These are phyloP conservation scores for Caracal caracal DNA, from an alignment of 2,113 vertebrate genomes.

Conservation along the genomic window DNA sequence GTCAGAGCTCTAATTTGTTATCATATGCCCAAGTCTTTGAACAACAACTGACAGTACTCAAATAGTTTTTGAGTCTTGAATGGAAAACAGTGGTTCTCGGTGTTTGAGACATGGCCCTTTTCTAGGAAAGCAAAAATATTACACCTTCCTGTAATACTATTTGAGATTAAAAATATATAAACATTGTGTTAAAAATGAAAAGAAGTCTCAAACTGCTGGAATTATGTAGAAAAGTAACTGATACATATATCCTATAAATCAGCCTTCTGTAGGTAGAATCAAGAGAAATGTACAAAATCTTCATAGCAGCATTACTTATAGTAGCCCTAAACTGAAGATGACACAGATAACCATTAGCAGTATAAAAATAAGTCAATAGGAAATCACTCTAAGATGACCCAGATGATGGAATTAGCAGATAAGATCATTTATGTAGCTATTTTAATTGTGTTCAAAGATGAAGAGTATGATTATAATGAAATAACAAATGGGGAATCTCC, in stretches of 20 bases:
- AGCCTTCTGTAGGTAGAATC: background rate
- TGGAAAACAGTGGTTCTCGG: background rate
- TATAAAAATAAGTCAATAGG: background rate
- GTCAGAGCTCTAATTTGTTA: background rate
- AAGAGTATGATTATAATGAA: background rate
- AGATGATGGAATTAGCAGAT: background rate
- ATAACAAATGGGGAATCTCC: background rate
- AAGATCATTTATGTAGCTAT: background rate
- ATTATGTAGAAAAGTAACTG: background rate
- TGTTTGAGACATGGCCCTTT: background rate
- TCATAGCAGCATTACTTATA: background rate
- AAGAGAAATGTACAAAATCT: background rate
- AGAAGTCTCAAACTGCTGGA: background rate
- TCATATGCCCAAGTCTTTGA: slow-evolving; percentile 6
- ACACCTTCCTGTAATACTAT: background rate
- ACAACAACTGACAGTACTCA: background rate
- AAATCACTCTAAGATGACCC: background rate
- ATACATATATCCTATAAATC: background rate
- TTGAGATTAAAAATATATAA: slow-evolving; percentile 8
- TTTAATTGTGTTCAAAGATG: background rate
- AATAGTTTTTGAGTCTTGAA: slow-evolving; percentile 23
- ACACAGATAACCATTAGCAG: background rate
- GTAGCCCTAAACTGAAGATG: background rate
- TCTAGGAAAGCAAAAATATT: background rate
- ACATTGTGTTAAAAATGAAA: background rate